Base-by-base conservation (phyloP, 1,140 invertebrate species). In the Lepidurus couesii region DNA sequence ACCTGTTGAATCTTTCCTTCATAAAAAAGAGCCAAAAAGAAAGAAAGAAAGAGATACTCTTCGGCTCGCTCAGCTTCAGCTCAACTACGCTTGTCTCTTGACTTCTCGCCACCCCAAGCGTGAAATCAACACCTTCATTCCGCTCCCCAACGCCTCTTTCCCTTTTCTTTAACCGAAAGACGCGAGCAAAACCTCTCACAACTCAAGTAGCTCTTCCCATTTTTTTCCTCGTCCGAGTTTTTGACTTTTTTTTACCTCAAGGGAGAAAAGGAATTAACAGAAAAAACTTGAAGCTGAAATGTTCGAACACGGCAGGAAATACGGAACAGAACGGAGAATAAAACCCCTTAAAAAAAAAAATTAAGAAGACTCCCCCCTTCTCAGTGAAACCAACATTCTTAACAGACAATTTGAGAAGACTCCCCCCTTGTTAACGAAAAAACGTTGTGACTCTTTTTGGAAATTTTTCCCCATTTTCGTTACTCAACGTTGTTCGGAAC, bases 91-190 rank as follows among this genome's bases (percentile, higher is more conserved):
- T 21, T 65, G 53, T 65, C 53, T 65, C 9, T 65, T 21, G 53
- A 65, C 53, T 65, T 65, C 53, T 65, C n/a, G 53, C 16, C 53
- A 65, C 53, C n/a, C 53, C 53, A 16, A 65, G 53, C 53, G 53
- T 65, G 53, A 65, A 65, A 65, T 65, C 53, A 21, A 65, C 53
- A 65, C 53, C 53, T 65, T 65, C 53, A 65, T 65, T 65, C 53
- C 53, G 21, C 16, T 65, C 21, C 34, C 34, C 34, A 34, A 34
- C 34, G 34, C 34, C 34, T 34, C 34, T 65, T 16, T 65, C 13
- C n/a, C 21, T 65, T 16, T 47, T 65, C 21, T 65, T 65, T 65
- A 34, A 34, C 34, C 34, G 73, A 34, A 74, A 74, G 34, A 24
- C 73, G 10, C 13, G 73, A 16, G 73, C 24, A 7, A 74, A 74